Conservation (phyloP, 2,888 invertebrate species). For the Diplazon laetatorius region DNA sequence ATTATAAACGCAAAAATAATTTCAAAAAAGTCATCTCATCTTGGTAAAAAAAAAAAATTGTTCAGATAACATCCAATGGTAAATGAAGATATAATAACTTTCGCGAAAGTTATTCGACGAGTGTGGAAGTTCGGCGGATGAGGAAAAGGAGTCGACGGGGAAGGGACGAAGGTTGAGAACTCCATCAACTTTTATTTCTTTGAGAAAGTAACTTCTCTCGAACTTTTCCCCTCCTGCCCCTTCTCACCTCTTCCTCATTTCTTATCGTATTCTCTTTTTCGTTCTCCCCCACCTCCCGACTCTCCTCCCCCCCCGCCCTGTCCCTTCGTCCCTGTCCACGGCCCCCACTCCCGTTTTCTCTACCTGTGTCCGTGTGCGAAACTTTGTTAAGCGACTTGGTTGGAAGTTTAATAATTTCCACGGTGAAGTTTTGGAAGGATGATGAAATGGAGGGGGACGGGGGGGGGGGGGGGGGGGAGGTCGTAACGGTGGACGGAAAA, state of each 20-base stretch:
- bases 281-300: conserved; percentile 56
- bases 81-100: conserved; percentile 81
- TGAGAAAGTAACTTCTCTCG: conserved; percentile 79
- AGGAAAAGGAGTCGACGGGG: conserved; percentile 56
- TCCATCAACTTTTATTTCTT: conserved; percentile 82
- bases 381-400: conserved; percentile 81
- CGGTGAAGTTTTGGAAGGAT: conserved; percentile 74
- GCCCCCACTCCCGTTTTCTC: conserved; percentile 42
- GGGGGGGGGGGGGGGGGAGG: conserved; percentile 44
- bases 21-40: conserved; percentile 28
- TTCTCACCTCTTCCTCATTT: conserved; percentile 53
- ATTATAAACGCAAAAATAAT: background rate
- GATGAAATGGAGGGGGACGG: conserved; percentile 49
- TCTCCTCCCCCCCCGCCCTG: conserved; percentile 54
- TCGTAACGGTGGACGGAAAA: conserved; percentile 42
- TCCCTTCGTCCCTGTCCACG: conserved; percentile 48
- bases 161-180: conserved; percentile 70
- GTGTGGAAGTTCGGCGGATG: conserved; percentile 55
- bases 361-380: conserved; percentile 69
- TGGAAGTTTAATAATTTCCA: conserved; percentile 81
- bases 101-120: conserved; percentile 75
- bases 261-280: conserved; percentile 59
- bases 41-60: conserved; percentile 72
- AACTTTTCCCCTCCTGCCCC: conserved; percentile 58
- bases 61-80: conserved; percentile 78